Percentiles rank a stretch among this genome's conserved stretches.
phyloP scores from a whole-genome alignment of 2,888 invertebrate genomes.

The Ypsolopha sequella region DNA sequence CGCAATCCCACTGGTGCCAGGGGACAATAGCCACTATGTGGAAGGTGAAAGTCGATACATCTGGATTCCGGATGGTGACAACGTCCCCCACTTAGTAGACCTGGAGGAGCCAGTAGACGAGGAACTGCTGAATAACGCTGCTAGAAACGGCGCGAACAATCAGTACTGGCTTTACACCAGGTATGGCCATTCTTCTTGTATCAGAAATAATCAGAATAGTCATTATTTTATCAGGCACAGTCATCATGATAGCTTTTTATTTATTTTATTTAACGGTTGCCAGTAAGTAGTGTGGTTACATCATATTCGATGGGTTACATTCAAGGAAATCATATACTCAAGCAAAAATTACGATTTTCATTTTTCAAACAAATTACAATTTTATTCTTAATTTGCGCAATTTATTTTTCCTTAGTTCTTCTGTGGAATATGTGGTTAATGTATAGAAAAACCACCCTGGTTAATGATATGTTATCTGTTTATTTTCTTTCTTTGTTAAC shows the following conservation, averaged over 20 bases:
- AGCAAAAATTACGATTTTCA: no score
- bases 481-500: no score
- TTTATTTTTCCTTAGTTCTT: no score
- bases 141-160: constrained; percentile 42
- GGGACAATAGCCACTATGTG: constrained; percentile 38
- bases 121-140: constrained; percentile 6
- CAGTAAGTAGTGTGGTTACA: no score
- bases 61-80: constrained; percentile 41
- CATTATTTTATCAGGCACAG: background rate
- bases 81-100: constrained; percentile 32
- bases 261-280: no score
- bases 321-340: no score
- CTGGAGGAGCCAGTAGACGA: constrained; percentile 28
- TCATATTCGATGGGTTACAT: no score
- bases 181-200: constrained; percentile 13
- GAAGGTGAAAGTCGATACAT: constrained; percentile 39
- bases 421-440: no score
- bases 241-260: background rate
- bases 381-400: no score
- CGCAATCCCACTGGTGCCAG: constrained; percentile 24
- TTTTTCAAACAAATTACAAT: no score
- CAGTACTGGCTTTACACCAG: constrained; percentile 42
- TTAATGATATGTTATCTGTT: no score
- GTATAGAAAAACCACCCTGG: no score
- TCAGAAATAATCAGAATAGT: background rate